Evolutionary conservation across 2,888 invertebrate species (phyloP).

Genomic region (Noctuana brunneofusca): DNA sequence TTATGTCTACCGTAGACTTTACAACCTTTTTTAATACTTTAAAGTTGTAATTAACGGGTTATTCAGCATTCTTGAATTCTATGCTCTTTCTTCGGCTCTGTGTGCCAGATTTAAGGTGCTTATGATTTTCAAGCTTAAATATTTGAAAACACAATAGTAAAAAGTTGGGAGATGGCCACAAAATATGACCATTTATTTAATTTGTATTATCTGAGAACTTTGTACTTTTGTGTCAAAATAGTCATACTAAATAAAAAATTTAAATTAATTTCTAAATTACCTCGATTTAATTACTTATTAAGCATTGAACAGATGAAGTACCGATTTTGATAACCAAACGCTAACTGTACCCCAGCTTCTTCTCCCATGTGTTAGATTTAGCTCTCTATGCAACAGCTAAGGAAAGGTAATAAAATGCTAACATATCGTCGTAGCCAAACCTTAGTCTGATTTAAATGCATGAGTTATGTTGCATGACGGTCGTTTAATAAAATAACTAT

Average conservation of each 20-base stretch:
- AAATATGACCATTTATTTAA: too few species aligned
- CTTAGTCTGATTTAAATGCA: conserved; percentile 42
- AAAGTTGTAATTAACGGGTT: too few species aligned
- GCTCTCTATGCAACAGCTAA: conserved; percentile 34
- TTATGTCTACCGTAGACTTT: too few species aligned
- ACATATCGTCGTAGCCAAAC: conserved; percentile 37
- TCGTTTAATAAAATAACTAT: conserved; percentile 27
- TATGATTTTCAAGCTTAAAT: not conserved
- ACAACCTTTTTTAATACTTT: not conserved
- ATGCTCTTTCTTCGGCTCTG: not conserved
- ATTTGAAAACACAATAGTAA: not conserved
- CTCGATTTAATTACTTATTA: not conserved
- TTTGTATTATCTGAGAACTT: too few species aligned
- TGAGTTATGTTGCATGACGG: conserved; percentile 41
- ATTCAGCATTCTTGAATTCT: too few species aligned
- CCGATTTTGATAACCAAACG: conserved; percentile 26
- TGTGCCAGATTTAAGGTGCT: not conserved
- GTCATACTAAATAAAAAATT: too few species aligned
- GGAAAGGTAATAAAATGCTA: conserved; percentile 36
- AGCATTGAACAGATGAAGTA: conserved; percentile 17
- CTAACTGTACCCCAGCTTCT: conserved; percentile 28
- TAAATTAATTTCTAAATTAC: too few species aligned
- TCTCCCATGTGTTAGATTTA: conserved; percentile 32
- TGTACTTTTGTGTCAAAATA: too few species aligned
- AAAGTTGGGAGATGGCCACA: not conserved